These are phyloP conservation scores for Borostomias antarcticus DNA, from an alignment of 2,797 vertebrate species.

Conservation along the genomic window DNA sequence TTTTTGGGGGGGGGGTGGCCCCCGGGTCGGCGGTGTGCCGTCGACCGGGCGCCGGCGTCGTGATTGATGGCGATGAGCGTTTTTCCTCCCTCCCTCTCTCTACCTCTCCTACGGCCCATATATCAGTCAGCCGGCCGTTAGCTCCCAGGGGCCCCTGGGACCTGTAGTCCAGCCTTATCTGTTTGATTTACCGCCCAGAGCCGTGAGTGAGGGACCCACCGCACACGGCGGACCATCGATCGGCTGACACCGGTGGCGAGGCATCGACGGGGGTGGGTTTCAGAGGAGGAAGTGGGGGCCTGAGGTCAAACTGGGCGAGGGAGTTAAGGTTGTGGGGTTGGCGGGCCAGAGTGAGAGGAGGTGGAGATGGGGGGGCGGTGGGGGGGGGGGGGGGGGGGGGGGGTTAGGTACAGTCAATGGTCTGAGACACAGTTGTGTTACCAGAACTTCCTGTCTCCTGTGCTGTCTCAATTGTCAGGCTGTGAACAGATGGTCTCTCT, in stretches of 20 bases:
- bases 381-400: neutral
- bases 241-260: neutral
- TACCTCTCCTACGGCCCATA: conserved; percentile 44
- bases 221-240: conserved; percentile 66
- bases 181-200: conserved; percentile 61
- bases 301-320: conserved; percentile 5
- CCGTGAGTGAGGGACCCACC: conserved; percentile 60
- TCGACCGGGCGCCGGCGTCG: neutral
- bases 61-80: conserved; percentile 44
- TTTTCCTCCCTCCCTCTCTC: conserved; percentile 20
- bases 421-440: neutral
- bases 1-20: too few species aligned
- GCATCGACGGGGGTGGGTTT: neutral
- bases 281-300: neutral
- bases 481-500: conserved; percentile 1
- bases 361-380: neutral
- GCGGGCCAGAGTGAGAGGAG: too few species aligned
- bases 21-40: too few species aligned
- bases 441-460: conserved; percentile 3
- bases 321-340: too few species aligned
- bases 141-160: conserved; percentile 53
- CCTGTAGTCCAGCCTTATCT: conserved; percentile 64
- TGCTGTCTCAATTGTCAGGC: conserved; percentile 9
- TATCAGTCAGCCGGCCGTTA: conserved; percentile 24
- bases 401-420: neutral